These are phyloP conservation scores for Vollenhovia emeryi DNA, from an alignment of 1,140 invertebrate genomes.

Conservation along the genomic window DNA sequence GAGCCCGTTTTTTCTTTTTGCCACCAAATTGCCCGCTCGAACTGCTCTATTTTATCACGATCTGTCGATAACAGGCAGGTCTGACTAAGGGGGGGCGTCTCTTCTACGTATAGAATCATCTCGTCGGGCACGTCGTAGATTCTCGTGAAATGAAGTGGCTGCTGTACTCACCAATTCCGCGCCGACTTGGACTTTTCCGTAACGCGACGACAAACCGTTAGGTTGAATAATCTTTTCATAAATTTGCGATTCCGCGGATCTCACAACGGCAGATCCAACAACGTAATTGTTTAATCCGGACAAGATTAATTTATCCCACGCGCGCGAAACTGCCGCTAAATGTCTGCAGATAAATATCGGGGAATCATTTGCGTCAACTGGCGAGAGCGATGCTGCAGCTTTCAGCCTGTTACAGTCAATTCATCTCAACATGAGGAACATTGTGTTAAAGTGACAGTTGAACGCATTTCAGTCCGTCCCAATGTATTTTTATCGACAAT, in stretches of 20 bases:
- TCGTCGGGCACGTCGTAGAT: conserved; percentile 43
- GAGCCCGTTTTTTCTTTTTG: conserved; percentile 54
- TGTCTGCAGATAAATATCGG: background rate
- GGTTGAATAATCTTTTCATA: background rate
- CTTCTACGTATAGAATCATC: conserved; percentile 39
- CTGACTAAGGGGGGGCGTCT: conserved; percentile 56
- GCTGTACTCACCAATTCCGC: background rate
- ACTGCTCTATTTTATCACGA: conserved; percentile 68
- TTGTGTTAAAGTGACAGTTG: background rate
- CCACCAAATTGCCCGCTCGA: conserved; percentile 29
- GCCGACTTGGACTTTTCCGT: background rate
- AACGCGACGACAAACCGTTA: background rate
- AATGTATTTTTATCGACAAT: conserved; percentile 24
- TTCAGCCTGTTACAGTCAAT: conserved; percentile 12
- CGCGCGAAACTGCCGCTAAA: background rate
- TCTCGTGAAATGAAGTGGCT: conserved; percentile 29
- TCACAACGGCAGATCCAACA: background rate
- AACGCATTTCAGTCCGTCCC: background rate
- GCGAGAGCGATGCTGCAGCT: background rate
- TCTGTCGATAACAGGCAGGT: conserved; percentile 70
- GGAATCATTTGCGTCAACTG: background rate
- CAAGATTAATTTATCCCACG: background rate
- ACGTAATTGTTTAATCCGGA: background rate
- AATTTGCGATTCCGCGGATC: background rate
- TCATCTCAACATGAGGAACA: background rate